Base-by-base conservation (phyloP, 2,797 vertebrate species). In the Pogonophryne albipinna region DNA sequence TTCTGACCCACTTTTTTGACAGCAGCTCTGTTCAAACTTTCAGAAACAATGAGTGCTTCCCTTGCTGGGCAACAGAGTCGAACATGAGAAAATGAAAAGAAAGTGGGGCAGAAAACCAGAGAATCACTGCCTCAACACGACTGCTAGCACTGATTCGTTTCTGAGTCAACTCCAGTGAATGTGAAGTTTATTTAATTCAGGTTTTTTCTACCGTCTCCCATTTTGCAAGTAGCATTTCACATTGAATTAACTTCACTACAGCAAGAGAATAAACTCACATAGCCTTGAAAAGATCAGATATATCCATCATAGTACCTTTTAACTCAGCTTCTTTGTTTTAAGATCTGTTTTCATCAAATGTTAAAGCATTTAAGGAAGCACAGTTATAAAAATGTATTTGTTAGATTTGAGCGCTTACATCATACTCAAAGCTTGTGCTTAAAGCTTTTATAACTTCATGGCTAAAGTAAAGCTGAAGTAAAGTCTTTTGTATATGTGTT, bases 1-100 rank as follows among this genome's bases (percentile, higher is more conserved):
- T 65, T 46, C 62, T 88, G 91, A 92, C 90, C 91, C 85, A 92
- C 77, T 92, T 92, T 72, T 79, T 20, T 80, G 86, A 91, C 86
- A 89, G 89, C 72, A 57, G 79, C 79, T 66, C 83, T 64, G 85
- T 78, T 87, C 27, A 89, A 90, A 90, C 71, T 64, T 88, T 85
- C 66, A 89, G 53, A 68, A 57, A 66, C n/a, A 11, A 62, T 4
- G 45, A 74, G 73, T 58, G 47, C 59, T 75, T 60, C 67, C 31
- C 41, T 49, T 34, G 12, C 50, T n/a, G 62, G 6, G 68, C 27
- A 71, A 62, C 49, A 49, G 71, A 27, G 13, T 42, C 47, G 51
- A 67, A 72, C 57, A 60, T 8, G 9, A 70, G 15, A 65, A 61
- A 70, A 11, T 31, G 23, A 64, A 58, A 59, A 41, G 51, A 63